Evolutionary conservation across 2,113 vertebrate genomes (phyloP).

Genomic region (Microcebus lehilahytsara): DNA sequence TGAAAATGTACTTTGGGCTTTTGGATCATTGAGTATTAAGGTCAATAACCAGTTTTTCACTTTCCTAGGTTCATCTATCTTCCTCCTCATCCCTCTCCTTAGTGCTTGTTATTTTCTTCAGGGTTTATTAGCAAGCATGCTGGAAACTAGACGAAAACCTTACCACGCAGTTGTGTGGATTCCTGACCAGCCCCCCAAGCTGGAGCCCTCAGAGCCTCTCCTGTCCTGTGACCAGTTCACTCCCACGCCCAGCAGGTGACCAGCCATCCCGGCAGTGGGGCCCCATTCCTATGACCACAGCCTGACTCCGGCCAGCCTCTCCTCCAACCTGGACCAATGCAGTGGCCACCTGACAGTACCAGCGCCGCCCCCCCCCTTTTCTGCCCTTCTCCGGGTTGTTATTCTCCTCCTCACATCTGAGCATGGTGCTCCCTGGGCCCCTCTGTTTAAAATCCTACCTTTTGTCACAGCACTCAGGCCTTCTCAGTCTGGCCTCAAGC

Average conservation of each 20-base stretch:
- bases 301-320: too few relatives aligned
- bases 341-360: not conserved
- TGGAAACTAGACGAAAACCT: not conserved
- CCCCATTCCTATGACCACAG: not conserved
- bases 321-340: not conserved
- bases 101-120: not conserved
- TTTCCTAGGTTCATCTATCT: not conserved
- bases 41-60: not conserved
- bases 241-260: rapidly evolving
- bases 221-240: rapidly evolving
- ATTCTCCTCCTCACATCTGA: not conserved
- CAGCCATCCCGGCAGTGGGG: rapidly evolving
- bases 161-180: not conserved
- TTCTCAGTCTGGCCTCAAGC: not conserved
- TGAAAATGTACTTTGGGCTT: not conserved
- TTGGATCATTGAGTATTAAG: not conserved
- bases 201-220: not conserved
- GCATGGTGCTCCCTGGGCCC: rapidly evolving
- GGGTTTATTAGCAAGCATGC: not conserved
- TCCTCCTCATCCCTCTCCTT: not conserved
- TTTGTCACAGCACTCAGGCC: rapidly evolving
- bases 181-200: not conserved
- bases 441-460: not conserved
- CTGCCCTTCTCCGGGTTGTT: not conserved
- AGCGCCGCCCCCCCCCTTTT: rapidly evolving